A percentile compares a stretch with the other conserved stretches of the same genome.
Evolutionary conservation across 2,113 vertebrate species (phyloP).

Genomic region (Octodon degus): DNA sequence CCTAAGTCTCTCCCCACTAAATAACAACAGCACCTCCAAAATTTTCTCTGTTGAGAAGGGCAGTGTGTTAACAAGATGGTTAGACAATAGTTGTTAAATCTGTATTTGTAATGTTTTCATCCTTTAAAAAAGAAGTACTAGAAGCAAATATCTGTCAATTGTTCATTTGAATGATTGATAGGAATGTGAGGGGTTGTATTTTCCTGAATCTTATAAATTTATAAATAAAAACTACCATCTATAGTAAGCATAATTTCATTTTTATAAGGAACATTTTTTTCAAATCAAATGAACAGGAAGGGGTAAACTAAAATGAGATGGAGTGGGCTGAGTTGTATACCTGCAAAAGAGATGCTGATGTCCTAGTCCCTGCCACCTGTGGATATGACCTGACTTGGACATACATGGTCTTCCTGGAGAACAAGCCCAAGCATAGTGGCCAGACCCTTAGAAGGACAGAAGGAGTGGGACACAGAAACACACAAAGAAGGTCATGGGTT

Average conservation of each 20-base stretch:
- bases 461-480: not conserved
- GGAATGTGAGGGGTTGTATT: not conserved
- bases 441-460: not conserved
- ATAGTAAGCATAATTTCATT: constrained; percentile 14
- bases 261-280: constrained; percentile 17
- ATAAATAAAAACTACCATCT: constrained; percentile 27
- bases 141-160: not conserved
- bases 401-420: not conserved
- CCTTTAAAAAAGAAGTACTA: not conserved
- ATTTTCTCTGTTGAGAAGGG: not conserved
- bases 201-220: constrained; percentile 41
- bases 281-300: constrained; percentile 30
- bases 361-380: not conserved
- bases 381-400: not conserved
- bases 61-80: not conserved
- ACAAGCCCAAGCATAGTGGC: not conserved
- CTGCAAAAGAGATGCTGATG: not conserved
- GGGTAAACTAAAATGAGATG: not conserved
- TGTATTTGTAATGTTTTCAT: constrained; percentile 4
- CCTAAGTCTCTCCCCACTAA: not conserved
- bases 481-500: not conserved
- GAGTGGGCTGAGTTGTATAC: not conserved
- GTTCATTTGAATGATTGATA: constrained; percentile 37
- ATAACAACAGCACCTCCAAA: not conserved
- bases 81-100: not conserved